Evolutionary conservation across 2,113 vertebrate species (phyloP), one percentile per base, ranked within the genome.

Genomic region (Tyrannus savana): DNA sequence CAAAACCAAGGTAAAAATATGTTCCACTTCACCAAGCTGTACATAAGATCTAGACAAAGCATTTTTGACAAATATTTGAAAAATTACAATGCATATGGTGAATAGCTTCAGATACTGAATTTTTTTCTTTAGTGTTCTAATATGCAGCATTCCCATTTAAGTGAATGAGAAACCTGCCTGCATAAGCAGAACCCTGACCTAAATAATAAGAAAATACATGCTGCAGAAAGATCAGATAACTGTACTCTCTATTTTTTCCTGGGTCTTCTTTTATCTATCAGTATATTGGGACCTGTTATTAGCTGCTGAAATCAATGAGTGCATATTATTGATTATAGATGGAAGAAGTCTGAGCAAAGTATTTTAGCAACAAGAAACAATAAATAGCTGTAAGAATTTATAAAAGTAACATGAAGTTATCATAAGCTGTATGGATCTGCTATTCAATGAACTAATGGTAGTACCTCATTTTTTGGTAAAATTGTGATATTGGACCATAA

Each of bases 221-320:
- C 37, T 91, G 77, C 73, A 75, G 87, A 82, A 93, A 84, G 75
- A 91, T 94, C 81, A 91, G 84, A 67, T 91, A 96, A 74, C 42
- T 53, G 23, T 68, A 19, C 30, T 73, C 63, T 93, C 93, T 84
- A 91, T 95, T 93, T 23, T 68, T 96, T 91, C 87, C 93, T 25
- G 76, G 16, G 84, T 96, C 58, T 82, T 96, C 84, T 44, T 96
- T 95, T 95, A 78, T 95, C 96, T 97, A 80, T 78, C 67, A 59
- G 33, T 72, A 44, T 85, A 62, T 49, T 91, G 41, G 53, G 47
- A 92, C 14, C 58, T 42, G 44, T 91, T 97, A 72, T 85, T 80
- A 72, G n/a, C 37, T 24, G 13, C 42, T 95, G 87, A 97, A 93
- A 88, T 93, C 80, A 77, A 23, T 91, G 66, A 80, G 17, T 80